Base-by-base conservation (phyloP, 2,797 vertebrate species). In the Coregonus ussuriensis region DNA sequence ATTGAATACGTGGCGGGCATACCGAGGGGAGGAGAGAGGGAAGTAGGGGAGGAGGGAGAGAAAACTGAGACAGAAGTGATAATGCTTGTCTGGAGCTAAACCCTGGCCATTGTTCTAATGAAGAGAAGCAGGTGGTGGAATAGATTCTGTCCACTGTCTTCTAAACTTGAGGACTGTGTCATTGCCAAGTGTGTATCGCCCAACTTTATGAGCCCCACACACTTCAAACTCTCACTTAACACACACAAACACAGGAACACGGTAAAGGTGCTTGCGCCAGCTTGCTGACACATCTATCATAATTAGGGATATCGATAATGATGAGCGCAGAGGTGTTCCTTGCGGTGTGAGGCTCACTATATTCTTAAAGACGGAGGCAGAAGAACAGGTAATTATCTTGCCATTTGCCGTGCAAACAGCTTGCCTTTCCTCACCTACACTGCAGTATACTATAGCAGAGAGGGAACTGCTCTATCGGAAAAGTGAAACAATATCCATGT, bases 1-100 rank as follows among this genome's bases (percentile, higher is more conserved):
- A 93, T 92, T 92, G 89, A 93, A 92, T 89, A 91, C 88, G 89
- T 91, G 90, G 82, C 0, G 6, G 75, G 89, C 83, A 92, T 92
- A 79, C 77, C 0, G 16, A 87, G 76, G 68, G 9, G 73, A 37
- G 25, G 77, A 3, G 13, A 47, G 41, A 47, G 41, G 41, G 41
- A 47, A 47, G 41, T 47, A 47, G 41, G 9, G 41, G 41, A 47
- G 41, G 41, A 47, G 2, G 9, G 63, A n/a, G 16, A 67, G 65
- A 0, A 41, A 15, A 3, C 62, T 37, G 21, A 74, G 52, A 31
- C 11, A 25, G 11, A 16, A 37, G 70, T 47, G 18, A 31, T 18
- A 11, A 54, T 54, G 33, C 65, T 52, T 16, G 41, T 78, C 76
- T 75, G 71, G 79, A 66, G 71, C 59, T 76, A 35, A 37, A 68